A percentile compares a stretch with the other conserved stretches of the same genome.
Conservation (phyloP, 2,888 invertebrate species). For the Drosophila subsilvestris region DNA sequence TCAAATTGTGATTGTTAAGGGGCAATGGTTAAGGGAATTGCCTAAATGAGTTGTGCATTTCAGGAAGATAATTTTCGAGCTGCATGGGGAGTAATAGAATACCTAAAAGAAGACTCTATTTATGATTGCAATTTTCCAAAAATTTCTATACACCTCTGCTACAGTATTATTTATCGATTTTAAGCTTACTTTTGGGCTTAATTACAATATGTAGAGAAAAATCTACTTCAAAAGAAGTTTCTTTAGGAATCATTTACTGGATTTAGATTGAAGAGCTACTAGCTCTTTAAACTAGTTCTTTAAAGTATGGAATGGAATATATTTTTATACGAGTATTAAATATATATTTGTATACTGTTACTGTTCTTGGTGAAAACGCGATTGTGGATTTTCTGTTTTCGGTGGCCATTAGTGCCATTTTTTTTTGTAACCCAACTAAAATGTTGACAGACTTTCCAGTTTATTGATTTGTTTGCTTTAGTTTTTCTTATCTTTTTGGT, state of each 20-base stretch:
- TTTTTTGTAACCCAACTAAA: not conserved
- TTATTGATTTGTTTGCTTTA: not conserved
- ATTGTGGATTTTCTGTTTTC: slow-evolving; percentile 9
- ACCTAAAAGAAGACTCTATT: not conserved
- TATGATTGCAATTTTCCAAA: not conserved
- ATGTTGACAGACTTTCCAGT: not conserved
- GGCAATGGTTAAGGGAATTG: not conserved
- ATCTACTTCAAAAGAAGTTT: no score
- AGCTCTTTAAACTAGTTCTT: no score
- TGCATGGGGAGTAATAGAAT: not conserved
- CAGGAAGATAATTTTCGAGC: not conserved
- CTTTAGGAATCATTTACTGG: no score
- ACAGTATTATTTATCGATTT: not conserved
- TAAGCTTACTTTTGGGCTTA: not conserved
- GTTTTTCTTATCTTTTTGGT: not conserved
- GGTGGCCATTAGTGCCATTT: not conserved
- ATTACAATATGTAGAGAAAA: no score
- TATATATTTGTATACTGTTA: not conserved
- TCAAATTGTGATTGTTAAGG: slow-evolving; percentile 16
- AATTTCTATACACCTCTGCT: not conserved
- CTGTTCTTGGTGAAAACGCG: not conserved
- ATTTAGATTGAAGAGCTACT: no score
- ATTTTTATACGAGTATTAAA: no score
- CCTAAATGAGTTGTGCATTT: slow-evolving; percentile 1
- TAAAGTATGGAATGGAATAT: no score